Conservation (phyloP, 2,888 invertebrate genomes). For the Nasonia oneida region DNA sequence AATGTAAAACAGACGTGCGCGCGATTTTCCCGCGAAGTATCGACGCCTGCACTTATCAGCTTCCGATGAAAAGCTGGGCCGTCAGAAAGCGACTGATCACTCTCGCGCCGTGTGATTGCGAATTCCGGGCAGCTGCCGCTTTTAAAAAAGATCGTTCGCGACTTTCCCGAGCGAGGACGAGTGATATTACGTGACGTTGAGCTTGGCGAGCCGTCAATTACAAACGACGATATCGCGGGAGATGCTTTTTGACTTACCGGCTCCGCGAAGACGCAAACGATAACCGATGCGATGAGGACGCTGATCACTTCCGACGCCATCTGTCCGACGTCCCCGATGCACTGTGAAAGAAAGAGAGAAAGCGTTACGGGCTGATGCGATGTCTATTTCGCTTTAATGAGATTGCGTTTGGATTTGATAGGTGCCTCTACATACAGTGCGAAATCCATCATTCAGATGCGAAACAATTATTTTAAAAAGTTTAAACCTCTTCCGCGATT, state of each 20-base stretch:
- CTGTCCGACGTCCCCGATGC: constrained; percentile 16
- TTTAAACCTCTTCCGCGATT: not conserved
- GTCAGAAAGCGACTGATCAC: not conserved
- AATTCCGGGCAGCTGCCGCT: not conserved
- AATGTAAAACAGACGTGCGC: not conserved
- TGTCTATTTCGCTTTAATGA: not conserved
- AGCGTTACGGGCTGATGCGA: not conserved
- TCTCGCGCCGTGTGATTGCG: not conserved
- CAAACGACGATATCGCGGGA: not conserved
- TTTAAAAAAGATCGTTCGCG: not conserved
- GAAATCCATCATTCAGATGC: not conserved
- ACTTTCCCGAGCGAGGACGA: not conserved
- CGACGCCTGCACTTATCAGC: not conserved
- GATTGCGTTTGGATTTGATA: not conserved
- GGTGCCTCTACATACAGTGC: too few species aligned
- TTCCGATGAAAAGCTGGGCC: not conserved
- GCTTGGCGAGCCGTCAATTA: not conserved
- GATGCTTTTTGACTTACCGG: constrained; percentile 43
- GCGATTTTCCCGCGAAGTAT: not conserved
- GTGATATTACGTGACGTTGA: not conserved
- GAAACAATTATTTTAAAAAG: too few species aligned
- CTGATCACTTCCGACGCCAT: constrained; percentile 49
- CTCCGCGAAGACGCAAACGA: constrained; percentile 40
- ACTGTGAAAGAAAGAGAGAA: constrained; percentile 11
- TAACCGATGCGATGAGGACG: constrained; percentile 28